Conservation (phyloP, 1,140 invertebrate species). For the Scaptomyza graminum region DNA sequence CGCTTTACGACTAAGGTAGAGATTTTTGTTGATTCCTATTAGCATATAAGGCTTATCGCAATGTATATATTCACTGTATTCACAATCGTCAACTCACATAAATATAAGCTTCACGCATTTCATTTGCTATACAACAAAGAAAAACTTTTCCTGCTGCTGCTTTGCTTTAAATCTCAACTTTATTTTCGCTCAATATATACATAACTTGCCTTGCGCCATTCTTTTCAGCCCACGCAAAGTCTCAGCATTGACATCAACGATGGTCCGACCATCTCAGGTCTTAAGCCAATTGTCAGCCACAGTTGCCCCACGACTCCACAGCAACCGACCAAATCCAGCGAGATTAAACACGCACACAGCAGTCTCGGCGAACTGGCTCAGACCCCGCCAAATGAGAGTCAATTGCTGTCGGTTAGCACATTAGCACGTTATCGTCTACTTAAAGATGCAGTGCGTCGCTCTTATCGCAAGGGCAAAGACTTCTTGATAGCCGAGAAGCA, state of each 20-base stretch:
- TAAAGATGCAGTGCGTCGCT: slow-evolving; percentile 71
- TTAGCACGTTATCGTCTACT: slow-evolving; percentile 65
- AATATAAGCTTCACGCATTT: slow-evolving; percentile 47
- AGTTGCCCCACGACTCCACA: slow-evolving; percentile 75
- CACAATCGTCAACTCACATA: slow-evolving; percentile 21
- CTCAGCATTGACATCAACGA: slow-evolving; percentile 64
- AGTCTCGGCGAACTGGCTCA: slow-evolving; percentile 49
- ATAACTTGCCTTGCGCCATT: slow-evolving; percentile 34
- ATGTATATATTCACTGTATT: slow-evolving; percentile 34
- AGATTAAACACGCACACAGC: slow-evolving; percentile 22
- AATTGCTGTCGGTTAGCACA: slow-evolving; percentile 58
- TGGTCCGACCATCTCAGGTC: slow-evolving; percentile 29
- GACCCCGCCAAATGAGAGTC: slow-evolving; percentile 46
- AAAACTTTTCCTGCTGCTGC: slow-evolving; percentile 13
- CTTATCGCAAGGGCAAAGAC: slow-evolving; percentile 73
- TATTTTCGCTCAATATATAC: slow-evolving; percentile 23
- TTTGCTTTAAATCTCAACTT: slow-evolving; percentile 38
- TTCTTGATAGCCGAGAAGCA: slow-evolving; percentile 65
- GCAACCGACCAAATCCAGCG: slow-evolving; percentile 22
- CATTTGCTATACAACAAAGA: slow-evolving; percentile 18
- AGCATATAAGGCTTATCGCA: slow-evolving; percentile 30
- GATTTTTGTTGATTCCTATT: slow-evolving; percentile 80
- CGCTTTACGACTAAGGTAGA: slow-evolving; percentile 82
- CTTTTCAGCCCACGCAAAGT: slow-evolving; percentile 54
- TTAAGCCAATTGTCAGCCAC: slow-evolving; percentile 37